These are phyloP conservation scores for Pristis pectinata DNA, from an alignment of 2,797 vertebrate genomes.

Conservation along the genomic window DNA sequence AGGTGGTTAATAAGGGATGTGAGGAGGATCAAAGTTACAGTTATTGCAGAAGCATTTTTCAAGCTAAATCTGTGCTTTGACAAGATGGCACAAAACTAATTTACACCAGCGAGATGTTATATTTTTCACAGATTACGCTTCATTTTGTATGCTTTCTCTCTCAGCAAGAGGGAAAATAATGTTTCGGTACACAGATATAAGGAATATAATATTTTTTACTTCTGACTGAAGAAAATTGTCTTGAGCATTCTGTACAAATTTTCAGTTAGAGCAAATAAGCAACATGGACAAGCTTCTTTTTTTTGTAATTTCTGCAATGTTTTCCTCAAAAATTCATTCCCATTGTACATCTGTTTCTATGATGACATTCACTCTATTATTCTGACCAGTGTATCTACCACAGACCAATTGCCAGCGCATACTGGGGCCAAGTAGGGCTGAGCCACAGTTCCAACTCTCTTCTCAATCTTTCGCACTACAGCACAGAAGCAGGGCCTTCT, in stretches of 20 bases:
- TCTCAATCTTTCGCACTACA: no score
- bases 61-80: constrained; percentile 28
- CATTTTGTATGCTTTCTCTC: neutral
- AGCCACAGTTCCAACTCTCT: no score
- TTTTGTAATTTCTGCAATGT: no score
- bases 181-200: neutral
- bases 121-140: neutral
- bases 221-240: neutral
- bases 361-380: no score
- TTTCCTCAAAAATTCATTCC: no score
- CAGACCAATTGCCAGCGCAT: no score
- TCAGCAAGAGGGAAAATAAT: neutral
- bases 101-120: neutral
- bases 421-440: no score
- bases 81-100: constrained; percentile 15
- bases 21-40: constrained; percentile 22
- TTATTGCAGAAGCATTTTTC: neutral
- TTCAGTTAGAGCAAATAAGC: neutral
- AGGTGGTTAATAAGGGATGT: constrained; percentile 23
- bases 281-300: no score
- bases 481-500: no score
- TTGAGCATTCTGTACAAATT: neutral
- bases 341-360: no score
- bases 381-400: no score
- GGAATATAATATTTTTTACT: neutral